Evolutionary conservation across 1,140 invertebrate genomes (phyloP).

Genomic region (Camponotus pennsylvanicus): DNA sequence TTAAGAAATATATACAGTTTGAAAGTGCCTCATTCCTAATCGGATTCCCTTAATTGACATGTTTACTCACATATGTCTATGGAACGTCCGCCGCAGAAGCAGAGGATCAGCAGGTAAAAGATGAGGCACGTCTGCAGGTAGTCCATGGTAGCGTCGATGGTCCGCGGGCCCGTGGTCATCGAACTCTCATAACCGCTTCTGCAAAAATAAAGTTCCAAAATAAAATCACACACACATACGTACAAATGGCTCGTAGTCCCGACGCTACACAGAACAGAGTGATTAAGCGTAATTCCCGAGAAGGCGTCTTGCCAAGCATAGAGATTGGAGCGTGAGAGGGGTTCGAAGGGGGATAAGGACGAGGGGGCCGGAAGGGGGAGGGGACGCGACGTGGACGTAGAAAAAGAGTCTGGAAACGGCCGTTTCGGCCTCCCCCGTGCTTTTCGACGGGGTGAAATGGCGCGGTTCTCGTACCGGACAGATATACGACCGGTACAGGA

Average conservation of each 20-base stretch:
- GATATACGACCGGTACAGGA: slow-evolving; percentile 79
- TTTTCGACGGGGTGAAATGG: slow-evolving; percentile 81
- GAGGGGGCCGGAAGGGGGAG: background rate
- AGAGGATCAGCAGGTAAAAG: slow-evolving; percentile 81
- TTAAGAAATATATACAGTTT: background rate
- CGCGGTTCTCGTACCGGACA: slow-evolving; percentile 75
- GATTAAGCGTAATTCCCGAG: slow-evolving; percentile 58
- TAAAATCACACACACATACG: slow-evolving; percentile 5
- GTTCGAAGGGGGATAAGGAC: background rate
- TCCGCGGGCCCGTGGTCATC: slow-evolving; percentile 83
- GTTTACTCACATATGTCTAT: slow-evolving; percentile 85
- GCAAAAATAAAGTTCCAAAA: slow-evolving; percentile 72
- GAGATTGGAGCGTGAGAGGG: slow-evolving; percentile 1
- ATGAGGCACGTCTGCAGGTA: slow-evolving; percentile 82
- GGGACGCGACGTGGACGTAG: slow-evolving; percentile 36
- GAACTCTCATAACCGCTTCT: slow-evolving; percentile 85
- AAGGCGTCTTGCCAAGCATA: slow-evolving; percentile 40
- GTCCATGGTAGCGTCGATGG: slow-evolving; percentile 81
- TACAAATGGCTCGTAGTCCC: background rate
- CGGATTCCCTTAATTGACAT: background rate
- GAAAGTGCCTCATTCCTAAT: background rate
- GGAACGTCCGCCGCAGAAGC: slow-evolving; percentile 78
- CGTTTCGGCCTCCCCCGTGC: slow-evolving; percentile 74
- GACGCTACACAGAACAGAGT: slow-evolving; percentile 27
- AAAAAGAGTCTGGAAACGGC: slow-evolving; percentile 71